Base-by-base conservation (phyloP, 2,797 vertebrate species). In the Pelodytes ibericus region DNA sequence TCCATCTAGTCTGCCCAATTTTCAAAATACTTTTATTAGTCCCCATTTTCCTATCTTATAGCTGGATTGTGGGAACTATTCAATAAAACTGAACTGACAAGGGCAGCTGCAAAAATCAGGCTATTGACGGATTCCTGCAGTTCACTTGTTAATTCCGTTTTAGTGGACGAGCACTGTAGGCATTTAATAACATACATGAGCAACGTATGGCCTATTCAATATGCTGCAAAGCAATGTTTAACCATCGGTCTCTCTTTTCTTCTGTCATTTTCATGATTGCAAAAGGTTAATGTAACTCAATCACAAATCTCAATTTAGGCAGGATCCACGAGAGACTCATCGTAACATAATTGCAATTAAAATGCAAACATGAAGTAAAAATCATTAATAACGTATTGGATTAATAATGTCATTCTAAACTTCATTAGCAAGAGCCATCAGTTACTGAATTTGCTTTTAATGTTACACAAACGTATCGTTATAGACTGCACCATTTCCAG, bases 311-410 rank as follows among this genome's bases (percentile, higher is more conserved):
- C 36, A 66, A 26, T 72, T 71, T 59, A 63, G 63, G 61, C 49
- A 53, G 27, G 25, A 44, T 58, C 61, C 73, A 33, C 64, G 8
- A 3, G 74, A 49, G 67, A 27, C 59, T 7, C 68, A 75, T 75
- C 53, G 61, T 67, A 60, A 67, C 71, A 67, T 56, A 65, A 67
- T 26, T 27, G 51, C 53, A 72, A 67, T 78, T 78, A 72, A 72
- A 67, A 72, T 30, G 57, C 62, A 39, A 53, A 61, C 63, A 59
- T 66, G 53, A 59, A 59, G 51, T 67, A 53, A 78, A 78, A 44
- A 57, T 67, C 70, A 72, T 78, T 78, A 78, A 78, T 72, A 72
- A 51, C 69, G 72, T 72, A 78, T 66, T 78, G 69, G 53, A 78
- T 78, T 72, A 72, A 78, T 72, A 78, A 72, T 78, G 69, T 78